These are phyloP conservation scores for Daubentonia madagascariensis DNA, from an alignment of 2,113 vertebrate genomes.

Conservation along the genomic window DNA sequence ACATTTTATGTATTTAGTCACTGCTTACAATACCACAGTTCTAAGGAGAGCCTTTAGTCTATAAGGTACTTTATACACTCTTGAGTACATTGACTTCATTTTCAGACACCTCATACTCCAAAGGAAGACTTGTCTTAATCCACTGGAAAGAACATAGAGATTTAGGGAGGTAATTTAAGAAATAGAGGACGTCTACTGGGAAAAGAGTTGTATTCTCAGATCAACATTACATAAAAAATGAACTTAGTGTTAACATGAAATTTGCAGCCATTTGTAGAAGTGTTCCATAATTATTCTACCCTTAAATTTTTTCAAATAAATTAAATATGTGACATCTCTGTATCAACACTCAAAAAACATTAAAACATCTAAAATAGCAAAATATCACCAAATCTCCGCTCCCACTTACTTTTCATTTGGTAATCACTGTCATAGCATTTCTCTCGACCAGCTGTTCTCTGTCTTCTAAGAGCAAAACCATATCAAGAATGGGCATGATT, in stretches of 20 bases:
- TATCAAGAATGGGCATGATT: background rate
- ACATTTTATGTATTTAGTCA: background rate
- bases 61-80: background rate
- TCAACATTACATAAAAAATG: background rate
- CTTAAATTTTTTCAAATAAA: background rate
- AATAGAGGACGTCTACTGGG: background rate
- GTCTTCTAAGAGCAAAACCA: background rate
- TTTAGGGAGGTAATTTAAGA: background rate
- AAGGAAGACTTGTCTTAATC: slow-evolving; percentile 8
- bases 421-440: background rate
- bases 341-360: background rate
- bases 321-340: background rate
- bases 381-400: background rate
- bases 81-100: background rate
- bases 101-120: slow-evolving; percentile 14
- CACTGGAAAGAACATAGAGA: background rate
- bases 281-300: background rate
- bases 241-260: background rate
- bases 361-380: slow-evolving; percentile 13
- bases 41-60: background rate
- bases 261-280: background rate
- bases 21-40: background rate
- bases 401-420: background rate
- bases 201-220: background rate
- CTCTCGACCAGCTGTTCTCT: background rate